phyloP scores from a whole-genome alignment of 2,888 invertebrate genomes.

The Macropis europaea region DNA sequence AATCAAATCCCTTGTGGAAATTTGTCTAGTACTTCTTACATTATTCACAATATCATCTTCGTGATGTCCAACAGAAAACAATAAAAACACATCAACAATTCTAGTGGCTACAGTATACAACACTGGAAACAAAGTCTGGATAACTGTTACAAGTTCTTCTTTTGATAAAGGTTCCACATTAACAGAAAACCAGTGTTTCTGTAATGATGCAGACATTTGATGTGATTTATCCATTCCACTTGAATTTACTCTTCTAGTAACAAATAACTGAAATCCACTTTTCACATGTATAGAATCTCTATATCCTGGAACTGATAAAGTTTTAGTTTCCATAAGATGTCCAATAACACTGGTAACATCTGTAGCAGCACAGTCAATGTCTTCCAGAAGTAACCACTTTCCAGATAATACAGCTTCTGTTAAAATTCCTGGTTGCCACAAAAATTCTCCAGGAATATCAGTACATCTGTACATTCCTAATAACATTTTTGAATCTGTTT shows the following conservation, averaged over 20 bases:
- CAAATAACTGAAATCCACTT: constrained; percentile 95
- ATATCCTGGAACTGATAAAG: constrained; percentile 93
- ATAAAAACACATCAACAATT: constrained; percentile 91
- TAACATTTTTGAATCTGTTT: constrained; percentile 97
- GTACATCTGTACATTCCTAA: constrained; percentile 97
- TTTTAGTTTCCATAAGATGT: constrained; percentile 91
- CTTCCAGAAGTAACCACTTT: constrained; percentile 96
- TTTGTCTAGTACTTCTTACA: constrained; percentile 83
- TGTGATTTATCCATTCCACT: constrained; percentile 78
- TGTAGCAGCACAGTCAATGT: constrained; percentile 95
- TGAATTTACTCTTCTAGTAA: constrained; percentile 85
- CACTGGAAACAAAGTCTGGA: constrained; percentile 85
- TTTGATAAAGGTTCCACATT: constrained; percentile 89
- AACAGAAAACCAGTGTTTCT: constrained; percentile 91
- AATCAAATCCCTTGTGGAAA: constrained; percentile 93
- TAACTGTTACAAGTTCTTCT: constrained; percentile 87
- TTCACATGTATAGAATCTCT: constrained; percentile 90
- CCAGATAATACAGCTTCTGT: constrained; percentile 92
- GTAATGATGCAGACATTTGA: constrained; percentile 86
- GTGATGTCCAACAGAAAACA: constrained; percentile 88
- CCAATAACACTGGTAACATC: constrained; percentile 95
- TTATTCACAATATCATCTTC: constrained; percentile 73
- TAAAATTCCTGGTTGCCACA: constrained; percentile 97
- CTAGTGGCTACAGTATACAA: constrained; percentile 87
- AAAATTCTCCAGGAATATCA: constrained; percentile 97